phyloP scores from a whole-genome alignment of 2,113 vertebrate species.

The Psilopsiagon aymara region DNA sequence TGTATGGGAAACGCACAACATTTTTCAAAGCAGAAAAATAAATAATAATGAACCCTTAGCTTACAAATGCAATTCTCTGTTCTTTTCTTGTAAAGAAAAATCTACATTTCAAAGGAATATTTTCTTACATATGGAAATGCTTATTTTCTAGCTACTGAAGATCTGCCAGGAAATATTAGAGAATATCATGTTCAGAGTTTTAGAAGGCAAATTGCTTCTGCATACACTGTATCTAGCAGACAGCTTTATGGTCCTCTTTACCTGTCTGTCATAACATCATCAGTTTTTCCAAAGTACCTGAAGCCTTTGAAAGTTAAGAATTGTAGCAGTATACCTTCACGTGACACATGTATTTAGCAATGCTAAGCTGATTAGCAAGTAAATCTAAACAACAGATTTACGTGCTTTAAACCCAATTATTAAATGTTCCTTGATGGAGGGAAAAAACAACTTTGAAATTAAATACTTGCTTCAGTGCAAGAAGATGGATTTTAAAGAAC shows the following conservation, averaged over 20 bases:
- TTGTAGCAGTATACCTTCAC: neutral
- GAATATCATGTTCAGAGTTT: constrained; percentile 55
- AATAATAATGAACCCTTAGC: constrained; percentile 29
- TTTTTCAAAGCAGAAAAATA: constrained; percentile 62
- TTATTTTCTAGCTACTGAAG: constrained; percentile 61
- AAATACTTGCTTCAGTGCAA: neutral
- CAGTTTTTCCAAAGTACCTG: constrained; percentile 43
- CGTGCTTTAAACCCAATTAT: constrained; percentile 20
- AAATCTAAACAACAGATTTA: constrained; percentile 39
- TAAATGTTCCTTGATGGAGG: constrained; percentile 28
- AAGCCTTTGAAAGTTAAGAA: constrained; percentile 50
- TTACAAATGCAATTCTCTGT: constrained; percentile 30
- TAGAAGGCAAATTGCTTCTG: constrained; percentile 71
- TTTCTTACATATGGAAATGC: constrained; percentile 68
- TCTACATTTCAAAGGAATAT: constrained; percentile 69
- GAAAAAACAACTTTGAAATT: neutral
- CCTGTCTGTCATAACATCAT: constrained; percentile 50
- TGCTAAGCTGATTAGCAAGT: constrained; percentile 49
- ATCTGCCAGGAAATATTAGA: constrained; percentile 59
- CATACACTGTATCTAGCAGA: constrained; percentile 25
- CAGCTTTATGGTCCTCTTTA: constrained; percentile 54
- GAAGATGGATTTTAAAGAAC: neutral
- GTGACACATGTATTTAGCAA: constrained; percentile 47
- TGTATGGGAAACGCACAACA: constrained; percentile 29
- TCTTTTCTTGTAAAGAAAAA: constrained; percentile 52